Evolutionary conservation across 2,797 vertebrate species (phyloP), one percentile per base, ranked within the genome.

Genomic region (Anniella stebbinsi): DNA sequence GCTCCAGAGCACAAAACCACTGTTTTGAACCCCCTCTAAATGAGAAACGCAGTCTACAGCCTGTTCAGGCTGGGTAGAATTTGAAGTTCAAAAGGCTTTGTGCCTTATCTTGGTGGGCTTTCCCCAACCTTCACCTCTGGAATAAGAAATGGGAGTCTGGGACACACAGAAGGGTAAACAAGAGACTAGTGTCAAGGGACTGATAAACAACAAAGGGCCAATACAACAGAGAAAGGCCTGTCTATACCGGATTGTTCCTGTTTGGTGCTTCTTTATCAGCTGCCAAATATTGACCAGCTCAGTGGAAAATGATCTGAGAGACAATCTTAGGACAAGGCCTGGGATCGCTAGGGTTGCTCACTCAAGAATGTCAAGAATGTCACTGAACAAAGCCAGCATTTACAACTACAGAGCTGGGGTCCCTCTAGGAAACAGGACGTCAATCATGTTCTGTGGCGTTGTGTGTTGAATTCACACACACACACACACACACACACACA

Each of bases 281-380:
- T 30, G 38, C n/a, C 45, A 90, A 90, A 87, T 82, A 83, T 87
- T 77, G 78, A 76, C 80, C 5, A 67, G 51, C 57, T 18, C 41
- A 90, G n/a, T 66, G 73, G 73, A 89, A 84, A 89, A 60, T 51
- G 77, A 83, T 28, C 23, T 4, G 36, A 33, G 33, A 67, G 48
- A 90, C 48, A 81, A 76, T 87, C 69, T 82, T 28, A 38, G 36
- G 69, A 67, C 60, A 82, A 81, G 25, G 11, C 41, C 69, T 54
- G 28, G 28, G 84, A 75, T 87, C 78, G 66, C 45, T 82, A 38
- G n/a, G 67, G 11, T 60, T 45, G 60, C 41, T 73, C 28, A 57
- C 36, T 70, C 51, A 60, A 25, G 45, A 76, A 87, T 25, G n/a
- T 41, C 60, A 67, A 57, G 45, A 76, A 67, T 30, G 25, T 28